phyloP scores from a whole-genome alignment of 2,888 invertebrate genomes.

The Flexamia atlantica region DNA sequence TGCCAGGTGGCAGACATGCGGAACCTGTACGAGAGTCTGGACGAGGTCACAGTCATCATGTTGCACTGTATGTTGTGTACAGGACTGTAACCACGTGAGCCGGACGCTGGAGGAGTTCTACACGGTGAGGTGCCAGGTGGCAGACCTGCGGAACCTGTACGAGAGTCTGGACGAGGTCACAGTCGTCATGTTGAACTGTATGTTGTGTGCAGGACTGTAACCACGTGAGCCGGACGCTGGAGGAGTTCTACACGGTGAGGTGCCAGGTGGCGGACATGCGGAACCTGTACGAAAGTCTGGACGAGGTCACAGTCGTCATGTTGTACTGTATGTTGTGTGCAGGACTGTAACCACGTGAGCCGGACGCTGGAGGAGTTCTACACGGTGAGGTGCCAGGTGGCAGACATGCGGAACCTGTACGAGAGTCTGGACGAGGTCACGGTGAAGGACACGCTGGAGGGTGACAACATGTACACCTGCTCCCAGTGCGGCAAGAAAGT shows the following conservation, averaged over 20 bases:
- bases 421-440: slow-evolving; percentile 98
- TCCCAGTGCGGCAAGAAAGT: slow-evolving; percentile 97
- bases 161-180: no score
- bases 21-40: slow-evolving; percentile 94
- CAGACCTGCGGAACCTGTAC: slow-evolving; percentile 96
- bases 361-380: slow-evolving; percentile 97
- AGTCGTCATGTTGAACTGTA: no score
- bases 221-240: slow-evolving; percentile 95
- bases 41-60: no score
- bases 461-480: slow-evolving; percentile 98
- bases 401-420: slow-evolving; percentile 96
- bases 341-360: slow-evolving; percentile 97
- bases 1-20: slow-evolving; percentile 98
- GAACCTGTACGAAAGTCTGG: slow-evolving; percentile 94
- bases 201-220: slow-evolving; percentile 96
- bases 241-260: slow-evolving; percentile 97
- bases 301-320: slow-evolving; percentile 99
- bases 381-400: slow-evolving; percentile 96
- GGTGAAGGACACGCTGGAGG: slow-evolving; percentile 96
- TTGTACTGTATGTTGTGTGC: slow-evolving; percentile 59
- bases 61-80: no score
- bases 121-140: slow-evolving; percentile 96
- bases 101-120: slow-evolving; percentile 97
- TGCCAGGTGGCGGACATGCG: slow-evolving; percentile 98
- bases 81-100: slow-evolving; percentile 97